Conservation (phyloP, 2,888 invertebrate genomes). For the Cosmia pyralina region DNA sequence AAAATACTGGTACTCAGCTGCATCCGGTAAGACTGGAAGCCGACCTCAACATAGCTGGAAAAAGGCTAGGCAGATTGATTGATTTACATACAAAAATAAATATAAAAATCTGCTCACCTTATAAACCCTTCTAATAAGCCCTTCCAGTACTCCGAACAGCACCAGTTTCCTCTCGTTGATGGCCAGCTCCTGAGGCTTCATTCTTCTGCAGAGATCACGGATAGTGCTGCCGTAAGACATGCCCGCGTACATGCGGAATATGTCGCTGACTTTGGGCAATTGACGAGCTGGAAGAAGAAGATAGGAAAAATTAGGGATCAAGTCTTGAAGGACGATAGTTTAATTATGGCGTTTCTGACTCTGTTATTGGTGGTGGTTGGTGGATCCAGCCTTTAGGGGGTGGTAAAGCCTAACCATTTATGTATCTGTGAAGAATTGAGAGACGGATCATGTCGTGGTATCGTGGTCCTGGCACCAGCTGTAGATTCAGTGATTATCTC, state of each 20-base stretch:
- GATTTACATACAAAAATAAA: no score
- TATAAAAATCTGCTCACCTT: slow-evolving; percentile 87
- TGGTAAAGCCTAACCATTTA: background rate
- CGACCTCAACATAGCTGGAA: no score
- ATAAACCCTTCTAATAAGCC: slow-evolving; percentile 94
- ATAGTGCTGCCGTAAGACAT: slow-evolving; percentile 95
- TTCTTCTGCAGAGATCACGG: slow-evolving; percentile 93
- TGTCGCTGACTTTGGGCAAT: slow-evolving; percentile 92
- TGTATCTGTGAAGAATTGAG: background rate
- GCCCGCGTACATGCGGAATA: slow-evolving; percentile 94
- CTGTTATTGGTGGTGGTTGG: background rate
- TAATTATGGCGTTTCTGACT: background rate
- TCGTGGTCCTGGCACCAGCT: background rate
- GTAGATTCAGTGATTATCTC: background rate
- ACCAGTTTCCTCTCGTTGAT: slow-evolving; percentile 95
- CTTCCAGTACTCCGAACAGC: slow-evolving; percentile 96
- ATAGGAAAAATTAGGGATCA: background rate
- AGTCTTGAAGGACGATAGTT: background rate
- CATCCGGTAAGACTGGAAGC: no score
- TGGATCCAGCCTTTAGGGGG: background rate
- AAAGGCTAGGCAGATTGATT: no score
- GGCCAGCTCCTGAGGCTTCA: slow-evolving; percentile 93
- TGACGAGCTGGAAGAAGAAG: slow-evolving; percentile 88
- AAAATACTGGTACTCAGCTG: no score
- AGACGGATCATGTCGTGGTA: background rate